Evolutionary conservation across 2,113 vertebrate genomes (phyloP), one percentile per base, ranked within the genome.

Genomic region (Micromys minutus): DNA sequence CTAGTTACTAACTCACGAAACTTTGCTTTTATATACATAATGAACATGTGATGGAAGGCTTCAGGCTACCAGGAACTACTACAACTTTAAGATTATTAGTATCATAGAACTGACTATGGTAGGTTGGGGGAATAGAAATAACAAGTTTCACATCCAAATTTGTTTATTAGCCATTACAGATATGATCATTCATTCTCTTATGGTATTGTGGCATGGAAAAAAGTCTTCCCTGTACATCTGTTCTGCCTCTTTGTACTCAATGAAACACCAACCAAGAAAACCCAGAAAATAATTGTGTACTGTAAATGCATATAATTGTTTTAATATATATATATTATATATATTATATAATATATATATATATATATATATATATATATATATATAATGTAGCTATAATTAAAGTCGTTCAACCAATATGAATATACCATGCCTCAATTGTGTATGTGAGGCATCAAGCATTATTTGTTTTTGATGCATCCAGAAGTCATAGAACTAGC

Each of bases 1-100:
- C 55, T 80, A 55, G 19, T 89, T 69, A 69, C 88, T 94, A 69
- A 89, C 50, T 29, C n/a, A 85, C 71, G 55, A 65, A 77, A 13
- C 0, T 13, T 89, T 42, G 47, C 1, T 59, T 21, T 19, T 31
- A 67, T 8, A 72, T 79, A 87, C 47, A 79, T 94, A 84, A 1
- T 79, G 55, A 77, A 12, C 29, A 61, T 22, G 55, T 59, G 36
- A 9, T 36, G 7, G 52, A 52, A 65, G 3, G 10, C 24, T 77
- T 16, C 1, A 36, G 7, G 50, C 85, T 21, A 67, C 61, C 61
- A 85, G 69, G 17, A 86, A 42, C 2, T 65, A 4, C 16, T 22
- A 36, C 3, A 65, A 45, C 5, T 89, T 89, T 61, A 8, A 36
- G 55, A 36, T 42, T 94, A 52, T 75, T 8, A 94, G 63, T 13